A percentile compares a stretch with the other conserved stretches of the same genome.
Evolutionary conservation across 1,140 invertebrate species (phyloP).

Genomic region (Dermatophagoides farinae): DNA sequence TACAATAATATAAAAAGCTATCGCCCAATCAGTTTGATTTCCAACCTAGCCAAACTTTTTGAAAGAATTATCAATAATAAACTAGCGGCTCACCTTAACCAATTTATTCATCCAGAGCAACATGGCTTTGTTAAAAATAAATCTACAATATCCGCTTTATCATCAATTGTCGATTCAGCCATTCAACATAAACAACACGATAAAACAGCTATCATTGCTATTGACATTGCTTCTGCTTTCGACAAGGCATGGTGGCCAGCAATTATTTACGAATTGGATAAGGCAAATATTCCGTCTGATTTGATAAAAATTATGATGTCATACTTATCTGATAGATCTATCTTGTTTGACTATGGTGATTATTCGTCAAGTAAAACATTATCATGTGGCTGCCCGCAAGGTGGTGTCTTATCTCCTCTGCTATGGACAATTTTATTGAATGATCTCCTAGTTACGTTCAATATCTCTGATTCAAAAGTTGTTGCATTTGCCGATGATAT

Average conservation of each 20-base stretch:
- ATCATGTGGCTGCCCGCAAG: background rate
- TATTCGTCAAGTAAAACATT: background rate
- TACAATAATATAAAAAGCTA: background rate
- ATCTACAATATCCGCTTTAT: background rate
- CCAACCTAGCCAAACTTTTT: background rate
- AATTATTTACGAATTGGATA: background rate
- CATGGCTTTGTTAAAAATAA: too few relatives aligned
- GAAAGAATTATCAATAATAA: background rate
- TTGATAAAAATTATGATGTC: background rate
- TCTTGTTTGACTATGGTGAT: background rate
- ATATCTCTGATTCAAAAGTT: background rate
- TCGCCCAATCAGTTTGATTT: background rate
- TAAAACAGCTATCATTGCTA: background rate
- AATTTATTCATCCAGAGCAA: too few relatives aligned
- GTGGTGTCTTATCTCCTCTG: background rate
- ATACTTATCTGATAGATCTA: background rate
- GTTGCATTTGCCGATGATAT: background rate
- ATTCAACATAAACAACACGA: background rate
- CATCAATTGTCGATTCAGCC: background rate
- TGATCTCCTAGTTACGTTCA: background rate
- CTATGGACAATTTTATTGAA: background rate
- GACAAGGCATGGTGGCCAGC: background rate
- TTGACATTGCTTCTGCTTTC: background rate
- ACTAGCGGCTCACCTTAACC: background rate
- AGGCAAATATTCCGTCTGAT: background rate